Conservation (phyloP, 2,113 vertebrate species). For the Balaenoptera acutorostrata region DNA sequence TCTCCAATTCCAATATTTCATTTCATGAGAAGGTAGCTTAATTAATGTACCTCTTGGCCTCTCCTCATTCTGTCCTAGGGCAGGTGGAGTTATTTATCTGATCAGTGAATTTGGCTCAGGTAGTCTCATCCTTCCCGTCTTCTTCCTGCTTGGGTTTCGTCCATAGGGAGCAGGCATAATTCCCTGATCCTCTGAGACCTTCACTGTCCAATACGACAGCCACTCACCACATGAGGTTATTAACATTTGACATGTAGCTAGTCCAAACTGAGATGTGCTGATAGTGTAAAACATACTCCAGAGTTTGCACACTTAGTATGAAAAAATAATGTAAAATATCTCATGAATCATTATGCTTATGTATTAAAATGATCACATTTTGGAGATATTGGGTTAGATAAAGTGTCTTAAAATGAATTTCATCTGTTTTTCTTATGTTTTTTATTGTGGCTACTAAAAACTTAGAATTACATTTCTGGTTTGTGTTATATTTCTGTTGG, state of each 20-base stretch:
- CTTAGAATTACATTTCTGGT: background rate
- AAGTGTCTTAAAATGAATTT: background rate
- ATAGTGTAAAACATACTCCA: background rate
- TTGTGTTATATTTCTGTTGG: fast-evolving
- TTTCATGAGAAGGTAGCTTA: background rate
- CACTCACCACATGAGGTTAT: background rate
- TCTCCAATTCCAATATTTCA: background rate
- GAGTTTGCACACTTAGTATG: background rate
- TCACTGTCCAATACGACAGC: background rate
- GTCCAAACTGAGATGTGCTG: background rate
- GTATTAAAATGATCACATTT: background rate
- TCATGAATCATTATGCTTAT: background rate
- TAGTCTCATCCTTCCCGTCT: background rate
- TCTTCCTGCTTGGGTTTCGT: background rate
- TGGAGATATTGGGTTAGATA: background rate
- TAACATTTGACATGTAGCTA: background rate
- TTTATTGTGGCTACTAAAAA: background rate
- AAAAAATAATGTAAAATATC: background rate
- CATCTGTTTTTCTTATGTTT: background rate
- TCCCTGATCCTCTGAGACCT: too few relatives aligned
- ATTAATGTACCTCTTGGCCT: background rate
- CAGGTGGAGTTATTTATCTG: background rate
- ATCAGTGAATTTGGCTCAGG: background rate
- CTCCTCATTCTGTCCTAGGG: background rate
- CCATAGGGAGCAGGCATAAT: background rate